These are phyloP conservation scores for Glaucidium brasilianum DNA, from an alignment of 2,113 vertebrate genomes.

Conservation along the genomic window DNA sequence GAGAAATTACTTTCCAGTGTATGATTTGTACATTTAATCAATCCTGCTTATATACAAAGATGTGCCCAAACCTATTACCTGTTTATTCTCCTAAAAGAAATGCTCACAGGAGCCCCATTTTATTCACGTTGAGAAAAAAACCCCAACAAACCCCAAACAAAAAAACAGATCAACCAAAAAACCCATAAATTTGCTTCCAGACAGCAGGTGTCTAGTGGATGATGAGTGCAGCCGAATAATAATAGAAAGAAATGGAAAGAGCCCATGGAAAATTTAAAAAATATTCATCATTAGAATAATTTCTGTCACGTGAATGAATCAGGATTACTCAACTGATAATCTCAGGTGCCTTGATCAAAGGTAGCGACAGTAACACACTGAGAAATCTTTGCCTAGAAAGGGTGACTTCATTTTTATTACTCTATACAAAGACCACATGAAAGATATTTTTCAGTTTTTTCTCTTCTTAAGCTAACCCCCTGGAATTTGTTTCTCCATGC, in stretches of 20 bases:
- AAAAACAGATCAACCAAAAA: neutral
- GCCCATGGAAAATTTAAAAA: neutral
- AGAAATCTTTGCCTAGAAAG: neutral
- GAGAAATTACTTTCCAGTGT: neutral
- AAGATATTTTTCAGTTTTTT: neutral
- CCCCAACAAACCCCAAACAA: neutral
- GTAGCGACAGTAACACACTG: neutral
- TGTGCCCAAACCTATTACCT: neutral
- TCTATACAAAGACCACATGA: neutral
- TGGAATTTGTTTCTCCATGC: neutral
- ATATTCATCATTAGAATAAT: neutral
- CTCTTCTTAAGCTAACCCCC: neutral
- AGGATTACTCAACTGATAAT: neutral
- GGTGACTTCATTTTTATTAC: neutral
- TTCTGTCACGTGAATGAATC: neutral
- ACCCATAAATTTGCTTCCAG: fast-evolving
- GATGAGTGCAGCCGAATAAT: neutral
- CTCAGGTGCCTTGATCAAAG: neutral
- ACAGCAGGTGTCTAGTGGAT: neutral
- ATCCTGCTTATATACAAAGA: neutral
- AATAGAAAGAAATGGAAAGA: neutral
- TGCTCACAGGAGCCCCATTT: neutral
- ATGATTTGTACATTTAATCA: neutral
- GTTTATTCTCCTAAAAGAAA: neutral
- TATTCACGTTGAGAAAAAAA: neutral